phyloP scores from a whole-genome alignment of 1,140 invertebrate species.

The Agraylea sexmaculata region DNA sequence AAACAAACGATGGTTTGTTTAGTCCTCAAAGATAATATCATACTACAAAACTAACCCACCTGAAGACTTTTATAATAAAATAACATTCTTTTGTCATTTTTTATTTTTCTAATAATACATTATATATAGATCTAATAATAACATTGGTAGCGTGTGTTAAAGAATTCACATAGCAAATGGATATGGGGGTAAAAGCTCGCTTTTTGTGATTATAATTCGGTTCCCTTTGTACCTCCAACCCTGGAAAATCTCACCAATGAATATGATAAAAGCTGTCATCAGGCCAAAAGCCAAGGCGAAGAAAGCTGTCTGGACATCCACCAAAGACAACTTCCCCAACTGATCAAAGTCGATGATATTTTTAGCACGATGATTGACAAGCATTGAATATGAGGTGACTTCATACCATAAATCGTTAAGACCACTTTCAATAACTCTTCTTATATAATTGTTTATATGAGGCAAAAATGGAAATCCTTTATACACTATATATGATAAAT shows the following conservation, averaged over 20 bases:
- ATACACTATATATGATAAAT: slow-evolving; percentile 27
- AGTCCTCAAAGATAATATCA: too few relatives aligned
- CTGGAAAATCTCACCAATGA: slow-evolving; percentile 9
- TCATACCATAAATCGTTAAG: slow-evolving; percentile 20
- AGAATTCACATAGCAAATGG: too few relatives aligned
- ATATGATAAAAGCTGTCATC: background rate
- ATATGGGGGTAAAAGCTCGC: too few relatives aligned
- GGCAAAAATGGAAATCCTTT: slow-evolving; percentile 22
- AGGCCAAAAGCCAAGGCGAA: slow-evolving; percentile 14
- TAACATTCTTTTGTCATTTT: too few relatives aligned
- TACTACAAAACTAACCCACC: too few relatives aligned
- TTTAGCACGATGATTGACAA: slow-evolving; percentile 8
- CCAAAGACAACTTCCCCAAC: slow-evolving; percentile 16
- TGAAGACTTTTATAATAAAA: too few relatives aligned
- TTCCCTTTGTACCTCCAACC: slow-evolving; percentile 3
- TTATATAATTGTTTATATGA: slow-evolving; percentile 21
- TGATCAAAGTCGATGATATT: slow-evolving; percentile 1
- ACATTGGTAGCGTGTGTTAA: too few relatives aligned
- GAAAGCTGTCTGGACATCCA: slow-evolving; percentile 20
- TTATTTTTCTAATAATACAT: too few relatives aligned
- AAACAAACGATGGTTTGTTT: too few relatives aligned
- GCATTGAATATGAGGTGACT: slow-evolving; percentile 17
- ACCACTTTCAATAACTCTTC: slow-evolving; percentile 15
- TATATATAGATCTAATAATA: too few relatives aligned
- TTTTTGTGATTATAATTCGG: background rate